Conservation (phyloP, 1,140 invertebrate genomes). For the Caenorhabditis brenneri region DNA sequence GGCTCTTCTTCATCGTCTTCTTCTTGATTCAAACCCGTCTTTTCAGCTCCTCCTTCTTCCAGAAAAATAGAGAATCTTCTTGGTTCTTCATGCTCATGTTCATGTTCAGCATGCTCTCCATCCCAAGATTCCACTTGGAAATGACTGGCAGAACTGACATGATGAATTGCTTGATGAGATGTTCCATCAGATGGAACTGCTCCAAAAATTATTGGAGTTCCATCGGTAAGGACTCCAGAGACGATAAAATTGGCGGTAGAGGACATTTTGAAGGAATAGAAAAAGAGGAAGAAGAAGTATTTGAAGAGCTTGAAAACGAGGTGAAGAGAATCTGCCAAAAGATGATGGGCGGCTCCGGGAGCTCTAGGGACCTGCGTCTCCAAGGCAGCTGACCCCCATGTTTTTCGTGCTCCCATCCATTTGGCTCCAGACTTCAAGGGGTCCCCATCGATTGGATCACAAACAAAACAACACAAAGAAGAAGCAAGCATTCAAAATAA, state of each 20-base stretch:
- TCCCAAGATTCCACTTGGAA: conserved; percentile 58
- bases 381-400: conserved; percentile 38
- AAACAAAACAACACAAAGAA: conserved; percentile 39
- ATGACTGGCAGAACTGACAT: conserved; percentile 45
- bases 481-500: conserved; percentile 28
- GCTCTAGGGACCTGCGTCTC: conserved; percentile 33
- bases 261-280: neutral
- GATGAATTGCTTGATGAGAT: conserved; percentile 36
- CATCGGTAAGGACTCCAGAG: conserved; percentile 51
- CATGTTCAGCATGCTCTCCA: conserved; percentile 56
- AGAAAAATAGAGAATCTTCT: conserved; percentile 19
- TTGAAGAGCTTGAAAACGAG: conserved; percentile 7
- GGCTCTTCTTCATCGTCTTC: conserved; percentile 45
- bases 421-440: neutral
- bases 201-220: conserved; percentile 53
- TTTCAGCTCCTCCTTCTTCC: conserved; percentile 15
- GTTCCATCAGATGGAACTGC: conserved; percentile 38
- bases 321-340: neutral
- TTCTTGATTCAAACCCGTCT: neutral
- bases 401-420: neutral
- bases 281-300: neutral
- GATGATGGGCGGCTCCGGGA: conserved; percentile 38
- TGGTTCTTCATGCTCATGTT: conserved; percentile 42
- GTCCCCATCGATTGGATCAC: neutral
- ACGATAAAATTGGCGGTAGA: conserved; percentile 42